phyloP scores from a whole-genome alignment of 2,888 invertebrate genomes.

The Druceiella hillmani region DNA sequence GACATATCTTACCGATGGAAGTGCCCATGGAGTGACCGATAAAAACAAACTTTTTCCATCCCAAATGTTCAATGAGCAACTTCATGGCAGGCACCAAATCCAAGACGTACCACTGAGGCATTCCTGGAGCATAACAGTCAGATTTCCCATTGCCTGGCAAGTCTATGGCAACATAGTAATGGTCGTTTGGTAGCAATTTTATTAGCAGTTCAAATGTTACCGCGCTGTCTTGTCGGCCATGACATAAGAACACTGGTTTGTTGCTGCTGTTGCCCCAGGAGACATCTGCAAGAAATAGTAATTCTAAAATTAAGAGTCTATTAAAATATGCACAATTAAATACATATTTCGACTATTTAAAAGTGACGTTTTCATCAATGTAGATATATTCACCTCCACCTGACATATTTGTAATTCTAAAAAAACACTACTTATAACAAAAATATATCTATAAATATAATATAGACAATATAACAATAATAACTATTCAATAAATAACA shows the following conservation, averaged over 20 bases:
- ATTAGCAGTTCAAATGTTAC: slow-evolving; percentile 54
- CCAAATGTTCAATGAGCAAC: slow-evolving; percentile 30
- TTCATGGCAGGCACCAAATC: slow-evolving; percentile 38
- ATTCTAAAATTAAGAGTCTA: too few species aligned
- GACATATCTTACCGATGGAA: slow-evolving; percentile 38
- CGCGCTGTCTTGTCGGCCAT: slow-evolving; percentile 59
- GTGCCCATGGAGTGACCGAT: slow-evolving; percentile 43
- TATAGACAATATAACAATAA: too few species aligned
- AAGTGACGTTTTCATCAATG: too few species aligned
- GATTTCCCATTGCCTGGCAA: slow-evolving; percentile 59
- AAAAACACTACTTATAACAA: too few species aligned
- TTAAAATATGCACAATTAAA: too few species aligned
- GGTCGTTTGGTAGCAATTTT: slow-evolving; percentile 41
- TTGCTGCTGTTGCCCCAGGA: slow-evolving; percentile 51
- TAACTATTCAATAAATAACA: too few species aligned
- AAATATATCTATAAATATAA: too few species aligned
- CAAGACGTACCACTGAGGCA: slow-evolving; percentile 33
- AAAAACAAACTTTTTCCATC: slow-evolving; percentile 34
- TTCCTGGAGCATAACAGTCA: slow-evolving; percentile 46
- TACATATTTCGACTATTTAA: too few species aligned
- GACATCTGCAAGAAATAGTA: slow-evolving; percentile 40
- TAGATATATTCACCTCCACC: too few species aligned
- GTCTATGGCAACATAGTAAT: slow-evolving; percentile 42
- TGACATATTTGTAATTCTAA: too few species aligned
- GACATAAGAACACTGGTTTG: slow-evolving; percentile 50